Base-by-base conservation (phyloP, 2,113 vertebrate species). In the Microtus pennsylvanicus region DNA sequence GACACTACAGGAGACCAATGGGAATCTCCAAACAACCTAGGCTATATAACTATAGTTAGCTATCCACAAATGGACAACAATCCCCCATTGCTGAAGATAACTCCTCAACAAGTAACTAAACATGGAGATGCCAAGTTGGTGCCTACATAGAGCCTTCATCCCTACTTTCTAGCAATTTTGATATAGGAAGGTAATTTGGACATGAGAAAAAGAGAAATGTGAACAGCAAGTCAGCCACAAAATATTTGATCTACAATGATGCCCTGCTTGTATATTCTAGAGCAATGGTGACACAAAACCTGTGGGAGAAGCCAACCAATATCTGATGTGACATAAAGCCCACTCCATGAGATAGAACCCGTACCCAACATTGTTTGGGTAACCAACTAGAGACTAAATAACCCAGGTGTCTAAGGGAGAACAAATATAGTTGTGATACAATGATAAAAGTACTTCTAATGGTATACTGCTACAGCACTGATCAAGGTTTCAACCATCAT, bases 121-220 rank as follows among this genome's bases (percentile, higher is more conserved):
- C 21, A 38, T 24, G 78, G 2, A 58, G 35, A 58, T 58, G 33
- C 6, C 78, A 58, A 58, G 21, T 35, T 58, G 50, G 22, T 58
- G 33, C 33, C 78, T 81, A n/a, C 3, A 22, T n/a, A 81, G 1
- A n/a, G 35, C 10, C 10, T 58, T 80, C 13, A 14, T 24, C 35
- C 16, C 11, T 58, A 26, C 12, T 22, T n/a, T 26, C 1, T 81
- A 81, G 21, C 12, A 22, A n/a, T 35, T n/a, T 55, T n/a, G 21
- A 22, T 24, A 14, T 1, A 58, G 11, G 5, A 58, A 58, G 5
- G n/a, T 58, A 3, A 5, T n/a, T 21, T n/a, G 5, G 8, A n/a
- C 35, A 58, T 50, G 55, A n/a, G 21, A 33, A 58, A 58, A n/a
- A n/a, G 2, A 81, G 7, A n/a, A 55, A 22, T 2, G 35, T 81